Percentiles rank a stretch among this genome's conserved stretches.
These are phyloP conservation scores for Polyploca ridens DNA, from an alignment of 2,888 invertebrate genomes.

Conservation along the genomic window DNA sequence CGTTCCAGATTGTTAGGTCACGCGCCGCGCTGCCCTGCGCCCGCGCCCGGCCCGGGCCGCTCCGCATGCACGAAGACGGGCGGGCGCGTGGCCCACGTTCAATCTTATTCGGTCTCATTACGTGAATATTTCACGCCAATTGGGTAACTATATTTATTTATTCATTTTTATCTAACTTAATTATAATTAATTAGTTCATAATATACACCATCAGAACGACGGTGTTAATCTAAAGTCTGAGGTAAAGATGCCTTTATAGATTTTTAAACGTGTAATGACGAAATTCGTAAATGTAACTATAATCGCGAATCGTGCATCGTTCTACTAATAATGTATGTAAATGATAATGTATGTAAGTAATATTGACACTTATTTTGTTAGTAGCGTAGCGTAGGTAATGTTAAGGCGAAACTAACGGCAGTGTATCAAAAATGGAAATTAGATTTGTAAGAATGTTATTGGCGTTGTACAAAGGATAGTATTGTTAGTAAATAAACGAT, in stretches of 20 bases:
- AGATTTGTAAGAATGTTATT: slow-evolving; percentile 78
- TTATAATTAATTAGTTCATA: slow-evolving; percentile 76
- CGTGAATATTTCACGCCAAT: slow-evolving; percentile 61
- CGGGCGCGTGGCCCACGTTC: slow-evolving; percentile 16
- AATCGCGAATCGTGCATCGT: slow-evolving; percentile 77
- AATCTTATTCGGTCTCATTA: slow-evolving; percentile 50
- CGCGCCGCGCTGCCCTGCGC: background rate
- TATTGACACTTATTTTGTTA: slow-evolving; percentile 83
- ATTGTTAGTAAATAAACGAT: slow-evolving; percentile 78
- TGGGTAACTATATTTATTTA: slow-evolving; percentile 80
- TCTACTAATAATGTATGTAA: slow-evolving; percentile 73
- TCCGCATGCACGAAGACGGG: slow-evolving; percentile 14
- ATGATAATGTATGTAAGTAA: slow-evolving; percentile 76
- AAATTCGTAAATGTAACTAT: slow-evolving; percentile 70
- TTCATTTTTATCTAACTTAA: slow-evolving; percentile 75
- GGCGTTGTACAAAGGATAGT: slow-evolving; percentile 83
- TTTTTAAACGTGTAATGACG: slow-evolving; percentile 77
- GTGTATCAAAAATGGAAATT: slow-evolving; percentile 73
- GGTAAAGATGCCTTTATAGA: slow-evolving; percentile 85
- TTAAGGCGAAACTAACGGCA: slow-evolving; percentile 76
- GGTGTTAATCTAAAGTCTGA: slow-evolving; percentile 84
- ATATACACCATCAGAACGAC: slow-evolving; percentile 73
- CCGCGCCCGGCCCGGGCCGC: slow-evolving; percentile 16
- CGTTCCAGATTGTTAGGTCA: slow-evolving; percentile 24
- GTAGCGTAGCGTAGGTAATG: slow-evolving; percentile 65